Evolutionary conservation across 1,140 invertebrate species (phyloP).

Genomic region (Parapsyche elsis): DNA sequence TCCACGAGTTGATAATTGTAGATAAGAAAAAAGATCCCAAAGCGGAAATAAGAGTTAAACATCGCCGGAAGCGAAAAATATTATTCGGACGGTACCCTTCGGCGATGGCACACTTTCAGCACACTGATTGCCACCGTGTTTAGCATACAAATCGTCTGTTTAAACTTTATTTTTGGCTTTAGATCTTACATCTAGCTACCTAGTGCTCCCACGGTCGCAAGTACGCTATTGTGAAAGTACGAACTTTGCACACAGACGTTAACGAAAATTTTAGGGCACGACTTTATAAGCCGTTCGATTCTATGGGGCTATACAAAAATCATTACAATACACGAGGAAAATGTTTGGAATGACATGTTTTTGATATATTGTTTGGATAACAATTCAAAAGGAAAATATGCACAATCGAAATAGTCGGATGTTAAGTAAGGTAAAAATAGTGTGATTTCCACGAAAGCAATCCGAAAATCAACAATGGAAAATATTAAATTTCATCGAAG

Average conservation of each 20-base stretch:
- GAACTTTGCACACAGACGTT: neutral
- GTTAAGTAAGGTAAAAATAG: too few relatives aligned
- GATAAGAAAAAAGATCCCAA: neutral
- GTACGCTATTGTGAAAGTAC: constrained; percentile 15
- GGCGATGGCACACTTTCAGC: constrained; percentile 8
- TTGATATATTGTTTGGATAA: too few relatives aligned
- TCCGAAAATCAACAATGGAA: too few relatives aligned
- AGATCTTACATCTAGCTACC: neutral
- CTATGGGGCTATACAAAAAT: too few relatives aligned
- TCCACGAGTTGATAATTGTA: neutral
- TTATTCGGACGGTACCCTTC: neutral
- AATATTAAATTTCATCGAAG: too few relatives aligned
- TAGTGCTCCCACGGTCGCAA: neutral
- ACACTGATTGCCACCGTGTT: neutral
- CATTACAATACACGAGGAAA: too few relatives aligned
- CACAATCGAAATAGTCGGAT: too few relatives aligned
- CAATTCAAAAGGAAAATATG: too few relatives aligned
- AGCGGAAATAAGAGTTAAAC: neutral
- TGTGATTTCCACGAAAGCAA: too few relatives aligned
- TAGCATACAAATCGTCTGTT: constrained; percentile 11
- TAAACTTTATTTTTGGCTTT: constrained; percentile 17
- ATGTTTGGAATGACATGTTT: too few relatives aligned
- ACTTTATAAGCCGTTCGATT: too few relatives aligned
- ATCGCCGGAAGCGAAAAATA: neutral
- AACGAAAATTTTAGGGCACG: too few relatives aligned